Evolutionary conservation across 2,113 vertebrate species (phyloP).

Genomic region (Chrysemys picta): DNA sequence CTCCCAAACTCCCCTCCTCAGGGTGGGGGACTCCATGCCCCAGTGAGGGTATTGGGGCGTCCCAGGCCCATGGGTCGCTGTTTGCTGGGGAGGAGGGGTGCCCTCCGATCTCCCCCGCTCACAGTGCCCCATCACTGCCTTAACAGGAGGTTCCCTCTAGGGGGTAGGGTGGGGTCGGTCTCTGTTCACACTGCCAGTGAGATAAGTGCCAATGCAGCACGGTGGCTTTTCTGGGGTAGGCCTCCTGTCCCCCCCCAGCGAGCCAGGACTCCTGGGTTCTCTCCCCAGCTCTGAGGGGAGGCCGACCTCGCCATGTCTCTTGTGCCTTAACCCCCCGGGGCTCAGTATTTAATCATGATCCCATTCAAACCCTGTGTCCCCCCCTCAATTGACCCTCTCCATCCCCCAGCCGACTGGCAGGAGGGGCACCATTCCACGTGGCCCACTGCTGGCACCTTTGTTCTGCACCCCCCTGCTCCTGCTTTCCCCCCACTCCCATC

Average conservation of each 20-base stretch:
- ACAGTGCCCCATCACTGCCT: background rate
- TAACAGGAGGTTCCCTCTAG: background rate
- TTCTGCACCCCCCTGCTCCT: background rate
- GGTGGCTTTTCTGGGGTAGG: background rate
- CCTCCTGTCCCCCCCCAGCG: background rate
- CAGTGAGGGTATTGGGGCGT: background rate
- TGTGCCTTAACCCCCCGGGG: background rate
- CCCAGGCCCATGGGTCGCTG: background rate
- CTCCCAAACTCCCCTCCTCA: background rate
- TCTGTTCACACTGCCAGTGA: background rate
- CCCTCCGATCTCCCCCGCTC: too few relatives aligned
- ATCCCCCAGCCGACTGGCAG: background rate
- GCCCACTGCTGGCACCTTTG: background rate
- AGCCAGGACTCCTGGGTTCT: background rate
- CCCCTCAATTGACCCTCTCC: background rate
- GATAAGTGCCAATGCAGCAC: background rate
- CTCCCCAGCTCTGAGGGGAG: background rate
- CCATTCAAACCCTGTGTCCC: background rate
- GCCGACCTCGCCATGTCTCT: background rate
- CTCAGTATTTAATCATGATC: background rate
- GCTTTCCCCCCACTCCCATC: background rate
- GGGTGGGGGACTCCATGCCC: background rate
- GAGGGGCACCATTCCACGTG: background rate
- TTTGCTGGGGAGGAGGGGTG: background rate
- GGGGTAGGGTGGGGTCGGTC: too few relatives aligned